Percentiles rank a stretch among this genome's conserved stretches.
These are phyloP conservation scores for Darevskia nairensis DNA, from an alignment of 2,797 vertebrate genomes.

Conservation along the genomic window DNA sequence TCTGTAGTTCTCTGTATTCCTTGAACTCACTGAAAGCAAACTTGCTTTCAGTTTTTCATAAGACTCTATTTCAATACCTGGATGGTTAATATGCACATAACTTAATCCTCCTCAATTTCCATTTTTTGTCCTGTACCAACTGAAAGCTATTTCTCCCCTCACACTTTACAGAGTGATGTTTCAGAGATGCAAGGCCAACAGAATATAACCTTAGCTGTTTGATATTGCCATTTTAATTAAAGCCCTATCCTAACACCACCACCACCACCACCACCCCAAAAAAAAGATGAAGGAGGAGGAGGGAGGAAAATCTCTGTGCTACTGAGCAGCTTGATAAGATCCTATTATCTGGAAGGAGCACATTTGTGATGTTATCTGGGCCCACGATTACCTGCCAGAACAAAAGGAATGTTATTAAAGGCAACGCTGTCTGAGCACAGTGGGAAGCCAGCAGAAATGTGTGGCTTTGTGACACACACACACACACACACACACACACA, in stretches of 20 bases:
- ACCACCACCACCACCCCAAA: too few species aligned
- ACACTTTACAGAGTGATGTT: conserved; percentile 27
- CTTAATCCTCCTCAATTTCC: conserved; percentile 34
- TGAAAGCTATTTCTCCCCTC: conserved; percentile 57
- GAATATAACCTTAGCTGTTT: conserved; percentile 57
- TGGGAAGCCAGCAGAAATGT: background rate
- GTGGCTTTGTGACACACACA: background rate
- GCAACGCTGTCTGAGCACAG: conserved; percentile 24
- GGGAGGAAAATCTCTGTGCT: conserved; percentile 31
- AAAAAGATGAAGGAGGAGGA: background rate
- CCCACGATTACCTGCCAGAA: conserved; percentile 70
- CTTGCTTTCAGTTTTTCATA: background rate
- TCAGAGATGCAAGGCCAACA: conserved; percentile 30
- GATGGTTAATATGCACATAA: conserved; percentile 51
- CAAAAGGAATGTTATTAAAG: conserved; percentile 66
- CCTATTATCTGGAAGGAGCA: conserved; percentile 57
- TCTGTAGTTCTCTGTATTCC: fast-evolving
- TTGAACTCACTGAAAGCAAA: background rate
- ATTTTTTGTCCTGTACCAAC: background rate
- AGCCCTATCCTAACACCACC: conserved; percentile 47
- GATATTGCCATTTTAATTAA: conserved; percentile 74
- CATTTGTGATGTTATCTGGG: conserved; percentile 60
- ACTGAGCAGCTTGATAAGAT: conserved; percentile 51
- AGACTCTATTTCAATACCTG: background rate
- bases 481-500: background rate